These are phyloP conservation scores for Cyprichromis sp. DNA, from an alignment of 2,113 vertebrate genomes.

Conservation along the genomic window DNA sequence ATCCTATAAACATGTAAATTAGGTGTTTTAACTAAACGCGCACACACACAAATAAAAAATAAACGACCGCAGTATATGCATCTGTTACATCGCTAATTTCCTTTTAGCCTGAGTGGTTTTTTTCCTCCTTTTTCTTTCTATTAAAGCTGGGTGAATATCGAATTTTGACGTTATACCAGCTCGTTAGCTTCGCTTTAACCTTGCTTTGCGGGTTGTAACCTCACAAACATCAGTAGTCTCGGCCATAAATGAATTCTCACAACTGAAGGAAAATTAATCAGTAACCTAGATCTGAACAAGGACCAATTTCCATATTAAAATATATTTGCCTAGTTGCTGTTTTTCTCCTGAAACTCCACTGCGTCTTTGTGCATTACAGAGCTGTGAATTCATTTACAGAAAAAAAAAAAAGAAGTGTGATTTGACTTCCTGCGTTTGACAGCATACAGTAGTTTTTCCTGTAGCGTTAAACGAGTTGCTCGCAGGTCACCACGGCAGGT, in stretches of 20 bases:
- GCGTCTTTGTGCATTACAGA: not conserved
- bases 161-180: not conserved
- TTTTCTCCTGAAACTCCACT: not conserved
- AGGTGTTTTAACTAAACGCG: not conserved
- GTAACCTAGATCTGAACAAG: not conserved
- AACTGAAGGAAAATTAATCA: not conserved
- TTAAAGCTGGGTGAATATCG: not conserved
- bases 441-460: not conserved
- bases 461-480: constrained; percentile 1
- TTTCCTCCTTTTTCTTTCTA: not conserved
- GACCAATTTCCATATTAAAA: not conserved
- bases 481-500: constrained; percentile 13
- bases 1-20: not conserved
- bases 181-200: not conserved
- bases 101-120: not conserved
- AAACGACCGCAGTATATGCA: not conserved
- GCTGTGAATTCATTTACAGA: not conserved
- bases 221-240: not conserved
- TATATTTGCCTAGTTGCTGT: not conserved
- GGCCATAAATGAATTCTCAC: not conserved
- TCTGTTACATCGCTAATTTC: not conserved
- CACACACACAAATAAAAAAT: not conserved
- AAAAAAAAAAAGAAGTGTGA: not conserved
- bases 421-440: not conserved
- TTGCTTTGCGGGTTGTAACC: not conserved